Base-by-base conservation (phyloP, 2,797 vertebrate genomes). In the Sarcophilus harrisii region DNA sequence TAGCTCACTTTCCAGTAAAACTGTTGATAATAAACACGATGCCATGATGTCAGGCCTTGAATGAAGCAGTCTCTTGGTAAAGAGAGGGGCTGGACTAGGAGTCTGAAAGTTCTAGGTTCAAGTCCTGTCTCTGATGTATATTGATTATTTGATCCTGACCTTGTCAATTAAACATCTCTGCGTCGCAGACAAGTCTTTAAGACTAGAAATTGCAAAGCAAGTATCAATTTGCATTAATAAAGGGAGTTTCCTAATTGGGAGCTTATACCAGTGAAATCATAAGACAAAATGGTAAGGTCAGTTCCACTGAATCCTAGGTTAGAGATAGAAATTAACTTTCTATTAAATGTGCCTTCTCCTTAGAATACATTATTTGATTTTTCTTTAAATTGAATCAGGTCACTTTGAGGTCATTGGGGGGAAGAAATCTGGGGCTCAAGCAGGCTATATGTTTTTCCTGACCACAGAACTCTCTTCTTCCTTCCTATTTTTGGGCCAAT, bases 1-100 rank as follows among this genome's bases (percentile, higher is more conserved):
- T 60, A 38, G 93, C 49, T 96, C 16, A 73, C 93, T 91, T 96
- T 93, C 55, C 90, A n/a, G 54, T 81, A 87, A 55, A 55, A 5
- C 58, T 91, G 45, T 49, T 5, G 32, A 94, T 58, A 94, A 29
- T 66, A 92, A 0, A 5, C 62, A 87, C 92, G 58, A 93, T 91
- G 49, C 2, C 29, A 10, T 0, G 29, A 12, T 27, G 49, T 81
- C n/a, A 87, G 73, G n/a, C 45, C 45, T 87, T 87, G 73, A 38
- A 24, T 45, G 38, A 87, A 24, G n/a, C n/a, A 49, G 38, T 87
- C 38, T 87, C 21, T 49, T 87, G 10, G 38, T 87, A 21, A 38
- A 87, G 45, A 87, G n/a, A 81, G 66, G 73, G 10, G 38, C 24
- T 49, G 38, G 10, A 49, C 38, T 27, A 87, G 21, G 38, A 87